These are phyloP conservation scores for Philopedon plagiatum DNA, from an alignment of 2,888 invertebrate species.

Conservation along the genomic window DNA sequence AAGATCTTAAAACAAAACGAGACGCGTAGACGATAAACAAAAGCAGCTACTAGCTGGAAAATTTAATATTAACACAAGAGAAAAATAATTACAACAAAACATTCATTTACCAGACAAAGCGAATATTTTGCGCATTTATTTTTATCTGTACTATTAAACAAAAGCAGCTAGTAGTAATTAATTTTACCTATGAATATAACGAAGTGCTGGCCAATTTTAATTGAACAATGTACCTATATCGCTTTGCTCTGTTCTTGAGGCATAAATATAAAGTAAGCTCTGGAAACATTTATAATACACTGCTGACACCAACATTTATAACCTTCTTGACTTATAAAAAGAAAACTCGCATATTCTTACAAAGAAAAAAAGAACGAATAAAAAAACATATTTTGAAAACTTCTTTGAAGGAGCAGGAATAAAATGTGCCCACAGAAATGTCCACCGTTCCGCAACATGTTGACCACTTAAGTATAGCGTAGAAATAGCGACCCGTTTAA, in stretches of 20 bases:
- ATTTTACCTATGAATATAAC: conserved; percentile 15
- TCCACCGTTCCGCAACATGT: too few species aligned
- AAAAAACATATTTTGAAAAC: too few species aligned
- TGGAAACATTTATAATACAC: not conserved
- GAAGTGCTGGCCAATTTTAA: conserved; percentile 1
- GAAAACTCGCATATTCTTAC: too few species aligned
- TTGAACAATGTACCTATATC: conserved; percentile 1
- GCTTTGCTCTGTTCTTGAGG: not conserved
- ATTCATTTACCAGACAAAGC: conserved; percentile 4
- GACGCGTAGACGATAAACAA: not conserved
- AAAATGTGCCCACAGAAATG: too few species aligned
- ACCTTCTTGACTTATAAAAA: too few species aligned
- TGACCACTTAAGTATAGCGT: too few species aligned
- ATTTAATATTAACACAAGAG: not conserved
- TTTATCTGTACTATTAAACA: not conserved
- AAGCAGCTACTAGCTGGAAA: not conserved
- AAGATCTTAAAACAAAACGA: too few species aligned
- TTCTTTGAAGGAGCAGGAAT: too few species aligned
- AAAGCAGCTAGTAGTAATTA: conserved; percentile 5
- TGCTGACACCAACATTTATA: too few species aligned
- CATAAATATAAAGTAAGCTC: not conserved
- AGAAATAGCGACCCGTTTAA: too few species aligned
- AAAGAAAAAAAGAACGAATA: too few species aligned
- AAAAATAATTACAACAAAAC: conserved; percentile 8
- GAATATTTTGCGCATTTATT: conserved; percentile 3